Base-by-base conservation (phyloP, 2,797 vertebrate genomes). In the Leptatherina wallacei region DNA sequence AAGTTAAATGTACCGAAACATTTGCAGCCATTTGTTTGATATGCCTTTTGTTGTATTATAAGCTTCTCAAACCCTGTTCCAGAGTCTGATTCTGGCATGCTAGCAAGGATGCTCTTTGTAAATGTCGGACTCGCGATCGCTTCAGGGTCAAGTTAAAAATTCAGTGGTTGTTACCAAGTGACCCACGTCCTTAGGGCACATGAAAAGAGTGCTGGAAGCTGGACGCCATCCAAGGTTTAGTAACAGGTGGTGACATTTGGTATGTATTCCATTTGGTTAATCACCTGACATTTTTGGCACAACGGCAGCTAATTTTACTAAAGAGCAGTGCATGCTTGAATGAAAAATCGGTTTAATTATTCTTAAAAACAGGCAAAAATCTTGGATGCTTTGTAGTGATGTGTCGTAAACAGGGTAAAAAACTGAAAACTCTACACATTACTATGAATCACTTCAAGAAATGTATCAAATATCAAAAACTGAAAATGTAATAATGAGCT, bases 81-180 rank as follows among this genome's bases (percentile, higher is more conserved):
- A 56, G 22, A 65, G 64, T 36, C 35, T 16, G 57, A 78, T 57
- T 69, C 56, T 36, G 47, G 49, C 29, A 6, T 3, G 7, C 57
- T 61, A 70, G 56, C 58, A 7, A 14, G 33, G 27, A 57, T 61
- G 59, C 51, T 65, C 78, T 71, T 61, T 65, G 69, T 63, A 73
- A 75, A 86, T 57, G 74, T 78, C 66, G 71, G 67, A 67, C 76
- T 71, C 47, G 4, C 72, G 61, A 60, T 82, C 66, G 60, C 68
- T 73, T 80, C 67, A 70, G 69, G 66, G 66, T 49, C 5, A 1
- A 77, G 65, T 87, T 69, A 89, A 91, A 82, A 40, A 85, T 88
- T 73, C 55, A 87, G 54, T 38, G 66, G 77, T 65, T 80, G 66
- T 87, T 82, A 80, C 80, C 8, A 2, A 49, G 22, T 71, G 82